phyloP scores from a whole-genome alignment of 92 coral and sea anemone genomes.

The Porites cylindrica region DNA sequence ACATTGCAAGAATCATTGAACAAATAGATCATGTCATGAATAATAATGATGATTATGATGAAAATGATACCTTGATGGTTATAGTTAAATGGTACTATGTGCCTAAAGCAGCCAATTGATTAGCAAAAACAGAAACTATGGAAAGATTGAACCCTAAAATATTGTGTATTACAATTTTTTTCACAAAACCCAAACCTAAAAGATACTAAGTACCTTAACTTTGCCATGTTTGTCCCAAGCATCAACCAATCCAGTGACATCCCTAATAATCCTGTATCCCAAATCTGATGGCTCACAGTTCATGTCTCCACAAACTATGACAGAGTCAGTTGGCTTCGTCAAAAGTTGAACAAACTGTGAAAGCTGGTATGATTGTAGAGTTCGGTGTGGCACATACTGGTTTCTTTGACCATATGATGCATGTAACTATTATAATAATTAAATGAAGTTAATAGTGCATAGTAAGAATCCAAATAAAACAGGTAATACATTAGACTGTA shows the following conservation, averaged over 20 bases:
- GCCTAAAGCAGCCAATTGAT: too few species aligned
- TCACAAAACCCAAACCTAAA: neutral
- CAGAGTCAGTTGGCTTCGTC: constrained; percentile 83
- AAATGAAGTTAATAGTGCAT: neutral
- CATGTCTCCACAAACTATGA: constrained; percentile 95
- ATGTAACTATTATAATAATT: constrained; percentile 66
- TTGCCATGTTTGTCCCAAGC: constrained; percentile 81
- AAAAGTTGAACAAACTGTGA: constrained; percentile 85
- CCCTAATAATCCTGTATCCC: constrained; percentile 81
- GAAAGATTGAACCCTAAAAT: too few species aligned
- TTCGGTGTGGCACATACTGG: constrained; percentile 85
- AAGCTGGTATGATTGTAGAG: constrained; percentile 88
- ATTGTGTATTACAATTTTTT: neutral
- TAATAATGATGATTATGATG: too few species aligned
- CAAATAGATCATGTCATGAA: too few species aligned
- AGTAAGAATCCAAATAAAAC: too few species aligned
- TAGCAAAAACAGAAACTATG: too few species aligned
- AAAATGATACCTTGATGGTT: too few species aligned
- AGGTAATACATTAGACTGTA: too few species aligned
- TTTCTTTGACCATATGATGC: constrained; percentile 83
- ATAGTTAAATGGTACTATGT: too few species aligned
- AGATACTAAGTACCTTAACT: constrained; percentile 56
- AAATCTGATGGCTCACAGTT: constrained; percentile 88
- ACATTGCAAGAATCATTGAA: too few species aligned
- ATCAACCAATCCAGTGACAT: constrained; percentile 83